Evolutionary conservation across 2,797 vertebrate genomes (phyloP), one percentile per base, ranked within the genome.

Genomic region (Limosa lapponica): DNA sequence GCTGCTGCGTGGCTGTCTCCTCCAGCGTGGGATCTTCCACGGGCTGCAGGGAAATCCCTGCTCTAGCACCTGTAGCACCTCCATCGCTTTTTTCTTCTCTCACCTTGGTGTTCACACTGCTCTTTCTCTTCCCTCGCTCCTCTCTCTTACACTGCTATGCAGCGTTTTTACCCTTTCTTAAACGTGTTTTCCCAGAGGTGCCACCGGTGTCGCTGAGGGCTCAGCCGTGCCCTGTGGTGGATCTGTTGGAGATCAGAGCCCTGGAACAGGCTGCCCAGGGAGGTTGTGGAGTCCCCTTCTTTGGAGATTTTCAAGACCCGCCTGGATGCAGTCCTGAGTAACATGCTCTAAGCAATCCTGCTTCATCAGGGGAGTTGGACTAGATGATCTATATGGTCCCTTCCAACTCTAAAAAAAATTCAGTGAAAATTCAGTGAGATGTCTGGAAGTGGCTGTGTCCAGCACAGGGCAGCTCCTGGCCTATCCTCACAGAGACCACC

Each of bases 191-290:
- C 43, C 32, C 32, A 6, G 81, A 36, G 8, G 10, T 61, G 18
- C 6, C 59, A 10, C 13, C 1, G 0, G 4, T 52, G 25, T 44
- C 2, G 1, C 7, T 2, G 2, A 17, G 28, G 15, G 28, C 28
- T 72, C 64, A 82, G 34, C 49, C 2, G 0, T 71, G 73, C 11
- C 17, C 41, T 14, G 5, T 3, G 27, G 18, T 23, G 54, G 13
- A 4, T 30, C 39, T 1, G 0, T 10, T 57, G 64, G 67, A 90
- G 67, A n/a, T n/a, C n/a, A n/a, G n/a, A n/a, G n/a, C n/a, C n/a
- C n/a, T n/a, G n/a, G n/a, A n/a, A n/a, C n/a, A n/a, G n/a, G n/a
- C n/a, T n/a, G n/a, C n/a, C n/a, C n/a, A n/a, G n/a, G n/a, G n/a
- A n/a, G n/a, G n/a, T n/a, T n/a, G n/a, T n/a, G n/a, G n/a, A n/a